Evolutionary conservation across 2,797 vertebrate genomes (phyloP), one percentile per base, ranked within the genome.

Genomic region (Hemibagrus guttatus): DNA sequence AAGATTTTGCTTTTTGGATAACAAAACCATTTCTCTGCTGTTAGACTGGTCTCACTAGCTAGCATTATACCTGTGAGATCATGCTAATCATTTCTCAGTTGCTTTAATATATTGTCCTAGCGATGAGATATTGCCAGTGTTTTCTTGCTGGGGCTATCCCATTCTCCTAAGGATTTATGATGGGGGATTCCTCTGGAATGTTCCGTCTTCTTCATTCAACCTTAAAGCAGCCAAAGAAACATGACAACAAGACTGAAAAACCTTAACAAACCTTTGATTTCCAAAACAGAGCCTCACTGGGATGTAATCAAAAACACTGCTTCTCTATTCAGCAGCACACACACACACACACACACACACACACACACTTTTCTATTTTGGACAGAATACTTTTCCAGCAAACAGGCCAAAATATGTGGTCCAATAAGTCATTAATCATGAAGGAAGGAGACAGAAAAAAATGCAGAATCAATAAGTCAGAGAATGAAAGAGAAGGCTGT

Each of bases 71-170:
- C 35, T 63, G 26, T 80, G 76, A 80, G 12, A 39, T 61, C 72
- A 31, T 79, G n/a, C 64, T n/a, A 63, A 63, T 42, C 19, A 54
- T 72, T 75, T 54, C 52, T 74, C 56, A 64, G 66, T 26, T 9
- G 49, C 64, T 74, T 66, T 39, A 1, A 66, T 23, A 46, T 12
- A 52, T 58, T 66, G n/a, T 31, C 42, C 42, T 75, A 26, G n/a
- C 12, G 0, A 59, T 75, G 66, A 63, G 75, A 46, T 28, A 63
- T 69, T 68, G 61, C 42, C 72, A 80, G 42, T 12, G 49, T 72
- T 64, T 46, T 49, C 52, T 81, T 16, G 81, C 88, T 82, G 79
- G 89, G 92, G 93, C 91, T 93, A 93, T 92, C 93, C 91, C 89
- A 21, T 86, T 81, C 89, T 89, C 82, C 83, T 90, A 58, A 64